Evolutionary conservation across 2,797 vertebrate genomes (phyloP).

Genomic region (Dendrocincla tyrannina): DNA sequence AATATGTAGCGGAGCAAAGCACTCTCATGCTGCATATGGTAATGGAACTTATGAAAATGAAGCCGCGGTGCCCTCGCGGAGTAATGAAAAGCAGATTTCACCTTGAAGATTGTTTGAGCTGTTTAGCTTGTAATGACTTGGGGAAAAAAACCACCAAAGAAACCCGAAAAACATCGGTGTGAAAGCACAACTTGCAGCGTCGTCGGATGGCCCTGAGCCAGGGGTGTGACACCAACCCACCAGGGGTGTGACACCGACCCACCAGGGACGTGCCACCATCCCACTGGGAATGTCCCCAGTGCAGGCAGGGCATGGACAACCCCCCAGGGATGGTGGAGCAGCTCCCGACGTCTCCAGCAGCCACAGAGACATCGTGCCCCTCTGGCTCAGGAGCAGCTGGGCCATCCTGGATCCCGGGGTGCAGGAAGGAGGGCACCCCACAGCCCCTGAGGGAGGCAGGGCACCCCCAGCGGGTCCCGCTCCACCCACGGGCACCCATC

Average conservation of each 20-base stretch:
- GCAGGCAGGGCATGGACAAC: too few relatives aligned
- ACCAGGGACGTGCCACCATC: fast-evolving
- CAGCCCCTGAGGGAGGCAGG: neutral
- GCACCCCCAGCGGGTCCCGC: neutral
- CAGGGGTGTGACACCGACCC: fast-evolving
- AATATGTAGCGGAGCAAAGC: conserved; percentile 49
- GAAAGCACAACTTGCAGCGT: neutral
- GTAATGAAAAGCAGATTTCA: neutral
- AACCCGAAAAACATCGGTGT: neutral
- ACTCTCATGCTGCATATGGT: neutral
- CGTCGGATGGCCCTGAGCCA: neutral
- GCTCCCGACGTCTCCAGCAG: neutral
- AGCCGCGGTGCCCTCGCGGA: neutral
- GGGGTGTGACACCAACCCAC: fast-evolving
- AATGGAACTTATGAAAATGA: neutral
- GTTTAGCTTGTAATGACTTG: conserved; percentile 21
- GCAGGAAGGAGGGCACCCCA: neutral
- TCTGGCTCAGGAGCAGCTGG: neutral
- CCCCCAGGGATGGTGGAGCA: neutral
- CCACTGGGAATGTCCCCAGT: neutral
- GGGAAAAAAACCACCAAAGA: neutral
- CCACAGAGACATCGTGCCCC: fast-evolving
- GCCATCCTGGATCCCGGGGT: too few relatives aligned
- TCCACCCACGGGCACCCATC: neutral
- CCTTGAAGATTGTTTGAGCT: neutral